These are phyloP conservation scores for Callosobruchus maculatus DNA, from an alignment of 2,888 invertebrate species.

Conservation along the genomic window DNA sequence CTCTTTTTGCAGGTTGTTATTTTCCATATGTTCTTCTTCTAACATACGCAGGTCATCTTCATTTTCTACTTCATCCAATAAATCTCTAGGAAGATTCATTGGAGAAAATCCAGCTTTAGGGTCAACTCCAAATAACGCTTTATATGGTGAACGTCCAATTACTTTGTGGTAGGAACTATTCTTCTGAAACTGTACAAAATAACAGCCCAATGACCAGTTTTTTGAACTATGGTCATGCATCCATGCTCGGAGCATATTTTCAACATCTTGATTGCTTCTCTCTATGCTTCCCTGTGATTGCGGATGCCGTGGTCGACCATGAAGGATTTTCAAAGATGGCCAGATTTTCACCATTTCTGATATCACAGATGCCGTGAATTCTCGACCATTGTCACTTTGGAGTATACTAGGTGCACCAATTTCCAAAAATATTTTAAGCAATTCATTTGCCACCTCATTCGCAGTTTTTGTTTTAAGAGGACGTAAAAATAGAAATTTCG, in stretches of 20 bases:
- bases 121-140: constrained; percentile 29
- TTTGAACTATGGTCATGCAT: constrained; percentile 30
- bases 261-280: constrained; percentile 32
- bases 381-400: constrained; percentile 26
- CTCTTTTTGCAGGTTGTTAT: background rate
- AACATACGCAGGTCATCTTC: constrained; percentile 3
- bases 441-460: constrained; percentile 12
- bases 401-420: constrained; percentile 21
- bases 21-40: constrained; percentile 2
- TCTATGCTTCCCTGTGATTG: constrained; percentile 26
- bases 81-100: constrained; percentile 12
- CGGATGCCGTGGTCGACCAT: constrained; percentile 28
- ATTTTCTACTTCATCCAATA: constrained; percentile 1
- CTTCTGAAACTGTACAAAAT: constrained; percentile 26
- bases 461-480: constrained; percentile 12
- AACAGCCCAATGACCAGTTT: constrained; percentile 31
- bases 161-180: constrained; percentile 27
- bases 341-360: constrained; percentile 24
- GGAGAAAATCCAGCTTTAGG: constrained; percentile 22
- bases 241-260: constrained; percentile 33
- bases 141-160: constrained; percentile 25
- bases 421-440: constrained; percentile 19
- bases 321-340: constrained; percentile 28
- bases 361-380: constrained; percentile 28
- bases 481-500: constrained; percentile 16